Base-by-base conservation (phyloP, 1,140 invertebrate species). In the Ips typographus region DNA sequence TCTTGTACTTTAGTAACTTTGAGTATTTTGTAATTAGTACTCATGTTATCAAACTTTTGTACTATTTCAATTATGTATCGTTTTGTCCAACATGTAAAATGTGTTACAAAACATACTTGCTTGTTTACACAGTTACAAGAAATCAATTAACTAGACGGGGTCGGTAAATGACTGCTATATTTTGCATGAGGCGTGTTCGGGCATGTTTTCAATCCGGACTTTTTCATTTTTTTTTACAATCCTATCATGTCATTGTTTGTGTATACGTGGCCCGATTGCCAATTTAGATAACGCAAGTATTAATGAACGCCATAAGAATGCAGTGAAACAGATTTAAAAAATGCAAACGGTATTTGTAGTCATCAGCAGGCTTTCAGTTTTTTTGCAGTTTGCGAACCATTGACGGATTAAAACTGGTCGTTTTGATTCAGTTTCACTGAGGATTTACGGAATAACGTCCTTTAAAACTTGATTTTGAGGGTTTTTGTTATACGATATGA, bases 301-400 rank as follows among this genome's bases (percentile, higher is more conserved):
- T 68, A 68, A 68, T 68, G 66, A 68, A 68, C 44, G 43, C 36
- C 58, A 68, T 68, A 68, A 68, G 66, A 68, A 60, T 55, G 43
- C 66, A 47, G 57, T 61, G 49, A 61, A 58, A 66, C 39, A 39
- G 40, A 52, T 53, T 66, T 66, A 39, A 66, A 65, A 65, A 66
- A 55, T 58, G 44, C 55, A 66, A 66, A 66, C 8, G 53, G 53
- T 66, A 58, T 58, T 58, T 56, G 42, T 38, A 47, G 42, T 51
- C 37, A 66, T 59, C 40, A 38, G 0, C 39, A 6, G 44, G 44
- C 44, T 47, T 57, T 8, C 55, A 22, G 40, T 60, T 60, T 60
- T 44, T 36, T 44, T 22, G 22, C 22, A 22, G 22, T 22, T 22
- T 22, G 22, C 22, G 22, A 22, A 22, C 22, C 22, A 22, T 22